Base-by-base conservation (phyloP, 2,888 invertebrate genomes). In the Dendrolimus houi region DNA sequence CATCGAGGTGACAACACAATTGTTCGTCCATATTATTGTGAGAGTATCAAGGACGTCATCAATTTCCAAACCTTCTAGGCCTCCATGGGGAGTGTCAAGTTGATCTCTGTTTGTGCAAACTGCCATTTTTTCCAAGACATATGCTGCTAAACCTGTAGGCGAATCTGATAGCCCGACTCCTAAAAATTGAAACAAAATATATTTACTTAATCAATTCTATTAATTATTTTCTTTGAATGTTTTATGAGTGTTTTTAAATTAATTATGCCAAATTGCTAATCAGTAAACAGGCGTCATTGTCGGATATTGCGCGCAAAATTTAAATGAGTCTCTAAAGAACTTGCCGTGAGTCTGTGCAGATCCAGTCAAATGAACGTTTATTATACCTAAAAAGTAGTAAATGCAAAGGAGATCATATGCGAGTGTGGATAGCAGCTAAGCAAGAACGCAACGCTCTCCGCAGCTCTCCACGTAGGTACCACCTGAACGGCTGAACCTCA, bases 51-150 rank as follows among this genome's bases (percentile, higher is more conserved):
- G 78, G 8, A 97, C 87, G 62, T 96, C 94, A 62, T 95, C 95
- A 56, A 95, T 70, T 0, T 93, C 90, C 63, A 94, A 92, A 52
- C 88, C 90, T 0, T 89, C 88, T 0, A 96, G 76, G 7, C 95
- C 95, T 0, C 96, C 95, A 71, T 96, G 95, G 0, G 85, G 79
- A 1, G 92, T 87, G 29, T 91, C 69, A 29, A 89, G 79, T 68
- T 92, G 92, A 8, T 89, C 78, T 6, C 71, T 94, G 85, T 86
- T 95, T 85, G 83, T 95, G 93, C 83, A 95, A 58, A 72, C 93
- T 74, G 89, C 93, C 79, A 97, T 97, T 83, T 98, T 98, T 75
- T 98, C 98, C 64, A 98, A 85, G 54, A 97, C 93, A 71, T 97
- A 98, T 0, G 95, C 96, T 1, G 97, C 97, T 63, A 98, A 81